Evolutionary conservation across 1,140 invertebrate genomes (phyloP), one percentile per base, ranked within the genome.

Genomic region (Atta texana): DNA sequence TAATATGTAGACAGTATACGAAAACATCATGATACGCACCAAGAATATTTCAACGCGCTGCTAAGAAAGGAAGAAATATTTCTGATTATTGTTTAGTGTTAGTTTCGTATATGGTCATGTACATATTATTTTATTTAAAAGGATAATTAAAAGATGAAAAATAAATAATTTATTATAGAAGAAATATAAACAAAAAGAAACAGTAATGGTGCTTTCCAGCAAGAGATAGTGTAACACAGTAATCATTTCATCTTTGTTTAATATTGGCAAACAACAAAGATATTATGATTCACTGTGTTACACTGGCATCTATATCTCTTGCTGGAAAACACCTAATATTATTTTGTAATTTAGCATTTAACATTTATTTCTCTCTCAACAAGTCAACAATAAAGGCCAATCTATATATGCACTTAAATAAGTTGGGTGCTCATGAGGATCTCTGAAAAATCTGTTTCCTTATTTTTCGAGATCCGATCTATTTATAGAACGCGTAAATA

Each of bases 31-130:
- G 1, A 49, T n/a, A 31, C 12, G 3, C 1, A 53, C 14, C n/a
- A 80, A 66, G n/a, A 44, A 68, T 31, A 34, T 80, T 66, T 66
- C 12, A 78, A 51, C 1, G n/a, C n/a, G 12, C n/a, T 31, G 3
- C 6, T 12, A 53, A 53, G 7, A 68, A 53, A 14, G 18, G 12
- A 78, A 66, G 31, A 14, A 66, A 1, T 55, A 66, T 53, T 80
- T 64, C 16, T 16, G 24, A 14, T 16, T 68, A 2, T 55, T 7
- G n/a, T 34, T 74, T 2, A 53, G 7, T 8, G 3, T 66, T 24
- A 24, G 24, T 24, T 24, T 24, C 24, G 0, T 49, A 68, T 66
- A 66, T 31, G 14, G n/a, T 7, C 3, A 57, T 12, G 34, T 53
- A 80, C 34, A 78, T 66, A 1, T 44, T 44, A 64, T 49, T n/a